Conservation (phyloP, 2,113 vertebrate genomes). For the Trematomus loennbergii region DNA sequence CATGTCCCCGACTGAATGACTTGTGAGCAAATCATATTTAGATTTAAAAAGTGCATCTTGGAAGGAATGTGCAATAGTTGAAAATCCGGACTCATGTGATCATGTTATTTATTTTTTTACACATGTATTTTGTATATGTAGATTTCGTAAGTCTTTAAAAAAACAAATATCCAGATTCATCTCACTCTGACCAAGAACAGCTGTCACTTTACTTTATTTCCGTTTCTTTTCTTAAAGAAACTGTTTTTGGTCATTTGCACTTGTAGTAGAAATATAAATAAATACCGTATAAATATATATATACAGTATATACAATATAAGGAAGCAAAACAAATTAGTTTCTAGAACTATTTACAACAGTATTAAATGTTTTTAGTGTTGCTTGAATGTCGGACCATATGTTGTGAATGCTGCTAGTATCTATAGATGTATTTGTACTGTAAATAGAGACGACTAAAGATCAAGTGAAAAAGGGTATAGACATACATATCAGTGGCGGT, state of each 20-base stretch:
- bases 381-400: constrained; percentile 82
- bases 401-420: constrained; percentile 87
- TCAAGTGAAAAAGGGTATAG: constrained; percentile 72
- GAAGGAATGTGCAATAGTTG: constrained; percentile 81
- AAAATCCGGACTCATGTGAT: constrained; percentile 79
- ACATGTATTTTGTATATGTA: constrained; percentile 84
- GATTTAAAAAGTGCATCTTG: constrained; percentile 72
- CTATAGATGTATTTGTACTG: constrained; percentile 83
- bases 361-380: constrained; percentile 83
- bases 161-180: constrained; percentile 67
- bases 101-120: constrained; percentile 87
- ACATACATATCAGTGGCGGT: constrained; percentile 81
- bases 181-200: constrained; percentile 77
- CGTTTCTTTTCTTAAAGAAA: constrained; percentile 66
- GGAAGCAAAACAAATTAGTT: constrained; percentile 78
- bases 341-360: constrained; percentile 76
- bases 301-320: constrained; percentile 75
- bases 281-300: constrained; percentile 66
- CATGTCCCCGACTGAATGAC: constrained; percentile 48
- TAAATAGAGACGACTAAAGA: constrained; percentile 78
- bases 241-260: constrained; percentile 83
- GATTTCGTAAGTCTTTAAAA: constrained; percentile 74
- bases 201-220: constrained; percentile 74
- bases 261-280: constrained; percentile 80
- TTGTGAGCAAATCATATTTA: constrained; percentile 55